Evolutionary conservation across 2,888 invertebrate genomes (phyloP), one percentile per base, ranked within the genome.

Genomic region (Dolomedes plantarius): DNA sequence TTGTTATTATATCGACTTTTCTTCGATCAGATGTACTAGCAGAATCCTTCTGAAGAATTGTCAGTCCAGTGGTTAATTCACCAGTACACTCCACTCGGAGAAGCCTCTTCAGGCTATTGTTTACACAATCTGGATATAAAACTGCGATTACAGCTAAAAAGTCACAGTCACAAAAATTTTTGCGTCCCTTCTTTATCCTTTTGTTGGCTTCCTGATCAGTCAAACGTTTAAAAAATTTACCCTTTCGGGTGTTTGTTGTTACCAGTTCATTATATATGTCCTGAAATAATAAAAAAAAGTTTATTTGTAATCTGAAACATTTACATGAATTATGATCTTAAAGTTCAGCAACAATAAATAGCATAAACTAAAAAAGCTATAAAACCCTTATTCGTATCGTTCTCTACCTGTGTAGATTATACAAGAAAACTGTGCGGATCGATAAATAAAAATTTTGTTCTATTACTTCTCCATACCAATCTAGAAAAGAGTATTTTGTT

Each of bases 211-310:
- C 3, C 32, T 32, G 0, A 7, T 41, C 11, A 3, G 75, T 69
- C 0, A 85, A 75, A 0, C 23, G 32, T 27, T 67, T 76, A 11
- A 79, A 32, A 32, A 87, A 85, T 1, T 31, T 5, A 11, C 73
- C 75, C 46, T 77, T 87, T 7, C 76, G 39, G 0, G 79, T 77
- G 1, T 74, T 36, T 1, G 29, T 50, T 62, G 64, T 13, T 7
- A 69, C 29, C 28, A 80, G 29, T 11, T 73, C 27, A 1, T 73
- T 32, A 23, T 80, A 87, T 1, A 16, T 11, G 11, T 73, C 46
- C 87, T 87, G 73, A 16, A 39, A 46, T 27, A 27, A 9, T 23
- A 62, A 62, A n/a, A n/a, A n/a, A n/a, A n/a, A n/a, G n/a, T n/a
- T n/a, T n/a, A n/a, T n/a, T n/a, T n/a, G n/a, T n/a, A n/a, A n/a